A percentile compares a stretch with the other conserved stretches of the same genome.
These are phyloP conservation scores for Typhlomys cinereus DNA, from an alignment of 2,113 vertebrate species.

Conservation along the genomic window DNA sequence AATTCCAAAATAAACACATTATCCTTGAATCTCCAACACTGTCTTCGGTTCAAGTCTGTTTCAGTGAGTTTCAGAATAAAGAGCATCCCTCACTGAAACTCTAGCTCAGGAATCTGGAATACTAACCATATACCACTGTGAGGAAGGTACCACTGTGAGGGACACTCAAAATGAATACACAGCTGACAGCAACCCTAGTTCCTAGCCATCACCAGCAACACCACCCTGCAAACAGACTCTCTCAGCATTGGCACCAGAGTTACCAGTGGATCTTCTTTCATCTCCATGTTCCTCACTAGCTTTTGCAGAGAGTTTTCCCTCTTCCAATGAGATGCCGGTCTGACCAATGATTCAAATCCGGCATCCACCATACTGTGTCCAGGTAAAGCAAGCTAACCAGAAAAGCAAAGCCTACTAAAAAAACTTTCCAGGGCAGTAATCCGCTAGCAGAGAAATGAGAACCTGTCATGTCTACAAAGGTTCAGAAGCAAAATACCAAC, in stretches of 20 bases:
- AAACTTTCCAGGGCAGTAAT: background rate
- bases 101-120: conserved; percentile 48
- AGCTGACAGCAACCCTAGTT: background rate
- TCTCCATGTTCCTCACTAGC: background rate
- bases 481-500: conserved; percentile 27
- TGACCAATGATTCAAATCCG: background rate
- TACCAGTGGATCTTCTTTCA: background rate
- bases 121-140: conserved; percentile 38
- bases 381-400: conserved; percentile 19
- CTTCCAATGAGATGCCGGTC: background rate
- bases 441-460: background rate
- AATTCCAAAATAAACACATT: conserved; percentile 81
- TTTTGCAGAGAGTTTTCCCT: background rate
- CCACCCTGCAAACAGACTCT: background rate
- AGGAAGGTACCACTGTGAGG: conserved; percentile 57
- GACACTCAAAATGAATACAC: conserved; percentile 54
- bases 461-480: background rate
- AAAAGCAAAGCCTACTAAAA: background rate
- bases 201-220: conserved; percentile 25
- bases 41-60: conserved; percentile 70
- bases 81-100: conserved; percentile 70
- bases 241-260: conserved; percentile 11
- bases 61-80: conserved; percentile 63
- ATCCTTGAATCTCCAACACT: conserved; percentile 70
- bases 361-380: background rate